Evolutionary conservation across 2,888 invertebrate genomes (phyloP).

Genomic region (Teleogryllus oceanicus): DNA sequence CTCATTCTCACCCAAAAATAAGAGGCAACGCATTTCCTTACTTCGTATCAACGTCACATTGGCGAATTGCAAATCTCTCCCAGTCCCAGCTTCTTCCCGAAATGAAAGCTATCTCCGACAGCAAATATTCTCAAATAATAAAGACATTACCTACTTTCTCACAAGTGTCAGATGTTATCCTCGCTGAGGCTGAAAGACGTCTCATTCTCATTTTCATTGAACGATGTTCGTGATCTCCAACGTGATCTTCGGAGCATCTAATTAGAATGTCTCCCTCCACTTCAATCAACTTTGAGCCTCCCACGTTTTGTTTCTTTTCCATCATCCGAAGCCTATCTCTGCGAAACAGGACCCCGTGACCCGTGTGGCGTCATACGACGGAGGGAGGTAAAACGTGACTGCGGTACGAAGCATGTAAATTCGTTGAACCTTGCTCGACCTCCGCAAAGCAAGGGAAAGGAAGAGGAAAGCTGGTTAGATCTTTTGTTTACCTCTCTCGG

Average conservation of each 20-base stretch:
- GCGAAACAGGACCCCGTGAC: neutral
- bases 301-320: neutral
- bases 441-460: neutral
- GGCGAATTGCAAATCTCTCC: too few species aligned
- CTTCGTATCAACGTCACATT: too few species aligned
- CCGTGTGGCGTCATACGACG: neutral
- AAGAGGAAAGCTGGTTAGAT: too few species aligned
- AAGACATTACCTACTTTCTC: neutral
- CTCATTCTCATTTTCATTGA: slow-evolving; percentile 9
- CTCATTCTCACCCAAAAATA: too few species aligned
- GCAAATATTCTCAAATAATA: neutral
- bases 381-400: neutral
- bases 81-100: neutral
- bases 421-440: neutral
- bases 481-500: neutral
- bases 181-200: neutral
- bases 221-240: neutral
- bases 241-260: neutral
- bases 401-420: neutral
- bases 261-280: neutral
- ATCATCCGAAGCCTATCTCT: neutral
- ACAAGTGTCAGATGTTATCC: slow-evolving; percentile 1
- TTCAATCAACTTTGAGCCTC: neutral
- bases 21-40: too few species aligned
- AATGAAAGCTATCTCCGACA: neutral